These are phyloP conservation scores for Ylistrum balloti DNA, from an alignment of 1,140 invertebrate genomes.

Conservation along the genomic window DNA sequence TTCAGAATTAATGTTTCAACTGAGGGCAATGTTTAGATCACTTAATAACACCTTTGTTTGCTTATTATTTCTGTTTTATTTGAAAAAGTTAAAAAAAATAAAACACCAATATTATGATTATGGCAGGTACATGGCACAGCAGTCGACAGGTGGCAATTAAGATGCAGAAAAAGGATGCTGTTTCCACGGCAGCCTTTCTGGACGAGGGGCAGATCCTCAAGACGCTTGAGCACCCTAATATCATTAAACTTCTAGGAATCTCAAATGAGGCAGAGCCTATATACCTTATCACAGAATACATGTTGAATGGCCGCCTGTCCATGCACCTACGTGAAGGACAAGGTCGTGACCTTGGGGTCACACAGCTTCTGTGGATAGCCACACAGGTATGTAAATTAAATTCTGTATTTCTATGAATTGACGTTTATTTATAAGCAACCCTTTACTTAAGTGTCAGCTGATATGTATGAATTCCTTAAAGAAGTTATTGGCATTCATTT, in stretches of 20 bases:
- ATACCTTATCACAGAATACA: slow-evolving; percentile 98
- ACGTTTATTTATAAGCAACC: too few species aligned
- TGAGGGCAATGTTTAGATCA: too few species aligned
- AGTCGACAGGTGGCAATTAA: slow-evolving; percentile 97
- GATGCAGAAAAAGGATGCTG: slow-evolving; percentile 96
- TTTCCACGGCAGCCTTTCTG: slow-evolving; percentile 97
- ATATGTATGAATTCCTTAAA: too few species aligned
- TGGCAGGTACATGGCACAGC: slow-evolving; percentile 91
- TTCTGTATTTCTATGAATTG: too few species aligned
- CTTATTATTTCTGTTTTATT: too few species aligned
- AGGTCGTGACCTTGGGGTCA: slow-evolving; percentile 70
- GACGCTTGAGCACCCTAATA: slow-evolving; percentile 96
- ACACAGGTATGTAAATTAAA: slow-evolving; percentile 71
- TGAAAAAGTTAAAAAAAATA: too few species aligned
- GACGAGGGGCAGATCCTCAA: slow-evolving; percentile 99
- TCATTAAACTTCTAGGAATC: slow-evolving; percentile 97
- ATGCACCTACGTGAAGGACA: slow-evolving; percentile 76
- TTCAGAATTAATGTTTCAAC: too few species aligned
- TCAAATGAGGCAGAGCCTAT: slow-evolving; percentile 99
- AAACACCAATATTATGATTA: neutral
- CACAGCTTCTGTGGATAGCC: slow-evolving; percentile 74
- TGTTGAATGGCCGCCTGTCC: slow-evolving; percentile 76
- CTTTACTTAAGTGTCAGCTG: too few species aligned
- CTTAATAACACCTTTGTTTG: too few species aligned
- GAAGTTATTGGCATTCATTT: too few species aligned